Base-by-base conservation (phyloP, 2,888 invertebrate species). In the Blera fallax region DNA sequence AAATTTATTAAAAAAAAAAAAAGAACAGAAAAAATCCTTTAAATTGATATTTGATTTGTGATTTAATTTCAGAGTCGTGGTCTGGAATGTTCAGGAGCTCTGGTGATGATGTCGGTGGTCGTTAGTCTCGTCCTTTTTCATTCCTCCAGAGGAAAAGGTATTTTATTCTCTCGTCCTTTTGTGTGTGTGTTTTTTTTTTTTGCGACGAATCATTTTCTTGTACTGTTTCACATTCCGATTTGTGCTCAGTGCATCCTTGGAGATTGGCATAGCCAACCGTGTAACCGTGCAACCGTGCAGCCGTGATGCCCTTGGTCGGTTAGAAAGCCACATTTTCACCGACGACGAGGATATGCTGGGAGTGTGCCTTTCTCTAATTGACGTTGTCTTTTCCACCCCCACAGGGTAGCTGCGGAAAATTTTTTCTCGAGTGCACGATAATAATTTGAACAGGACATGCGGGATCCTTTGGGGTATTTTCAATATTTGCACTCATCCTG, bases 31-130 rank as follows among this genome's bases (percentile, higher is more conserved):
- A 58, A 74, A 84, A 79, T 52, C 74, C 70, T 34, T 84, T 84
- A 91, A 91, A 91, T 91, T 91, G 91, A 91, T 91, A 91, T 91
- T 91, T 91, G 91, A 91, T 91, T 91, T 91, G 90, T 91, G 90
- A 91, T 91, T 91, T 91, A 91, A 91, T 91, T 91, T 90, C 88
- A 89, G 43, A 79, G 79, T 79, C 84, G 74, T 84, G 84, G 74
- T 84, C 74, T 74, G 69, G 74, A 84, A 84, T 69, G 43, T 43
- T 79, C 74, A 67, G 65, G 73, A 78, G 72, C 56, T 79, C 43
- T 48, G 58, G 40, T 37, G 56, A 79, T 58, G 74, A 65, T 79
- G 84, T 50, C 37, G 45, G 43, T 79, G 83, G 76, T 76, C 64
- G 72, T 67, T 78, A 52, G 81, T 69, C 54, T 72, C 43, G 65